Evolutionary conservation across 2,888 invertebrate species (phyloP).

Genomic region (Allacma fusca): DNA sequence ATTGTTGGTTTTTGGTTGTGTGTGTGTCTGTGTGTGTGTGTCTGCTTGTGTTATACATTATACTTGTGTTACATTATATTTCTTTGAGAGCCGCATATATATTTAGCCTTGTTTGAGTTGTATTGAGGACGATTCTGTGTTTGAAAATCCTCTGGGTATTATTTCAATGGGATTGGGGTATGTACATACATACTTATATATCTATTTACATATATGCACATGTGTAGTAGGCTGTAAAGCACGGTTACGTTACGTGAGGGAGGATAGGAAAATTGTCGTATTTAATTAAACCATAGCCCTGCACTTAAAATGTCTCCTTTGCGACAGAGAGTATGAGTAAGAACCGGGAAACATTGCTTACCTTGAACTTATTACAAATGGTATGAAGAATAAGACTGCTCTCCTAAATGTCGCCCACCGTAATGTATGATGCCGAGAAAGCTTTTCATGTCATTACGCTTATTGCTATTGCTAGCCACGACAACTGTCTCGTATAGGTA

Average conservation of each 20-base stretch:
- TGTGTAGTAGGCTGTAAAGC: no score
- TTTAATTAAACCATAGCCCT: constrained; percentile 38
- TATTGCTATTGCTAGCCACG: constrained; percentile 25
- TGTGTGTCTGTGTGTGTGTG: not conserved
- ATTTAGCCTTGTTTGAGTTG: no score
- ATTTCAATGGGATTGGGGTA: no score
- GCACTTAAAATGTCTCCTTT: constrained; percentile 40
- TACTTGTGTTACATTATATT: no score
- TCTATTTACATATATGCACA: no score
- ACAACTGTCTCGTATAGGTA: not conserved
- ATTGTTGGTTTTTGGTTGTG: not conserved
- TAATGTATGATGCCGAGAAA: constrained; percentile 32
- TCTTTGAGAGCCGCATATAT: no score
- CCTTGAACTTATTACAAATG: constrained; percentile 11
- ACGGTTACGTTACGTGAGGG: not conserved
- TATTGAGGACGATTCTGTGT: no score
- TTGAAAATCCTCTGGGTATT: no score
- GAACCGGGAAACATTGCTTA: constrained; percentile 8
- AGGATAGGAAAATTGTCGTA: constrained; percentile 2
- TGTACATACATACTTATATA: no score
- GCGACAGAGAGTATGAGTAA: constrained; percentile 20
- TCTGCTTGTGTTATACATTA: no score
- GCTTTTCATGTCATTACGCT: constrained; percentile 40
- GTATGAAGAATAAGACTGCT: constrained; percentile 17
- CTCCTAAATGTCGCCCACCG: constrained; percentile 1